Base-by-base conservation (phyloP, 2,888 invertebrate species). In the Dynastes grantii region DNA sequence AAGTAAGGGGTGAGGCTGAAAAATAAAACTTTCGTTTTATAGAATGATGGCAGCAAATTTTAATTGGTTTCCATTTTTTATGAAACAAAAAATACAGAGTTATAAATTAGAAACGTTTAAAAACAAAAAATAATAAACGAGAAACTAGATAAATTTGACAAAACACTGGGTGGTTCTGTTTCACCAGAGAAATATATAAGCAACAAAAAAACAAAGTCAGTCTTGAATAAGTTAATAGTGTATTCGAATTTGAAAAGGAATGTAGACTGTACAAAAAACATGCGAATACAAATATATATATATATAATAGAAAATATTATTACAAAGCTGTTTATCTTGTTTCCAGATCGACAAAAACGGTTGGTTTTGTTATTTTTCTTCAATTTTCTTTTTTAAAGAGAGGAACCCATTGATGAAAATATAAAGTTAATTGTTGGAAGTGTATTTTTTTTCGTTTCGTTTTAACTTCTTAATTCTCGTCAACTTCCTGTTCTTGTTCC, bases 401-500 rank as follows among this genome's bases (percentile, higher is more conserved):
- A 53, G 53, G 53, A 53, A 53, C 53, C 53, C 53, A 53, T 53
- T 16, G 53, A 53, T 53, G 53, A 53, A 53, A 13, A 53, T 13
- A 53, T 13, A 53, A 13, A 53, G 53, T 53, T 53, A 53, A 53
- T 53, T 16, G n/a, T 53, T n/a, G 16, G 16, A 53, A 70, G 45
- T 27, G 53, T 27, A 9, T 22, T 40, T 55, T 55, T 55, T 22
- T 55, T 55, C 22, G 22, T 8, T 16, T 16, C 55, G 6, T 37
- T 32, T 76, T 13, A 27, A 61, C 2, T 51, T 61, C 4, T 88
- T 91, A 91, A 84, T 90, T 90, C 83, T 93, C 93, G 84, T 94
- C 94, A 87, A 93, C 93, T 89, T 93, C 94, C 84, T 92, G 93
- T 87, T 93, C 93, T 85, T 92, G 92, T 85, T 94, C 94, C 88